Percentiles rank a stretch among this genome's conserved stretches.
These are phyloP conservation scores for Meloe dianella DNA, from an alignment of 2,888 invertebrate species.

Conservation along the genomic window DNA sequence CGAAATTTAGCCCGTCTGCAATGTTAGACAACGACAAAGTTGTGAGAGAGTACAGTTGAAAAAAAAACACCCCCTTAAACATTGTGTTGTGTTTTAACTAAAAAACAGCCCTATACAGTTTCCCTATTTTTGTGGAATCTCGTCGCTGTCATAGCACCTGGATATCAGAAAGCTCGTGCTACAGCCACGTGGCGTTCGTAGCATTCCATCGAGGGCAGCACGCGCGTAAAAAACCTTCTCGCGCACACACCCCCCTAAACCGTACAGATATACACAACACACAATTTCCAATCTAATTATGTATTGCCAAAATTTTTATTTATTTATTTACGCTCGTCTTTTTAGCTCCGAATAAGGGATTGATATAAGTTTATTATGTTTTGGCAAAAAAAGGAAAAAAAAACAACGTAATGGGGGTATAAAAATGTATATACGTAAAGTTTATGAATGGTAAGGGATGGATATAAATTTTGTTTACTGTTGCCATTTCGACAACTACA, in stretches of 20 bases:
- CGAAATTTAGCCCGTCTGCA: constrained; percentile 24
- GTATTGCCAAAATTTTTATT: too few relatives aligned
- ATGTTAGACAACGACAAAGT: constrained; percentile 15
- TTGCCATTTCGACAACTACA: constrained; percentile 19
- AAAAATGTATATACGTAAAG: constrained; percentile 32
- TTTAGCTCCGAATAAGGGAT: constrained; percentile 17
- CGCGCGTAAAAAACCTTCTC: constrained; percentile 32
- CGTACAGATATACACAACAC: background rate
- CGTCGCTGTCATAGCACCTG: constrained; percentile 41
- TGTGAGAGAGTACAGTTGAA: too few relatives aligned
- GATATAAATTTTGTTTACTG: constrained; percentile 27
- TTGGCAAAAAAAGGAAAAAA: constrained; percentile 22
- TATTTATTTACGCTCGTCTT: constrained; percentile 16
- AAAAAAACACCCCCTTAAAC: constrained; percentile 47
- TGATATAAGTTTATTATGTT: constrained; percentile 28
- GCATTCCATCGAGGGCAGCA: constrained; percentile 26
- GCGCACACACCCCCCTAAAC: constrained; percentile 5
- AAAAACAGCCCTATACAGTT: constrained; percentile 38
- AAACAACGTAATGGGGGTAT: too few relatives aligned
- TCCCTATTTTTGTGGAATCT: constrained; percentile 43
- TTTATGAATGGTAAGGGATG: constrained; percentile 32
- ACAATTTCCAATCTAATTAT: too few relatives aligned
- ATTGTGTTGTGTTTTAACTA: constrained; percentile 43
- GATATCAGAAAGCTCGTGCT: constrained; percentile 39
- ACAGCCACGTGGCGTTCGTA: constrained; percentile 32